phyloP scores from a whole-genome alignment of 2,888 invertebrate genomes.

The Melanchra persicariae region DNA sequence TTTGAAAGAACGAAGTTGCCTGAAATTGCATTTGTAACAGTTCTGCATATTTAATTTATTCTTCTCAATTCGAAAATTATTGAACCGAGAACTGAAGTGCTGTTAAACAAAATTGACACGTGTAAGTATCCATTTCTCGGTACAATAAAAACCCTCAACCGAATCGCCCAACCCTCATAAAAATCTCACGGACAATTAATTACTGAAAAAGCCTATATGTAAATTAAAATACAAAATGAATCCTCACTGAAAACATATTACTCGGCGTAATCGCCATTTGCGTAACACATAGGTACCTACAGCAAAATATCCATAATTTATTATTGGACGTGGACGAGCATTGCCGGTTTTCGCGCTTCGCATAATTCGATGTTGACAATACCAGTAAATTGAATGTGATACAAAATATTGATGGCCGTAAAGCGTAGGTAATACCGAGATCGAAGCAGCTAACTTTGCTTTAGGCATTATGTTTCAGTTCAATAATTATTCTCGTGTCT shows the following conservation, averaged over 20 bases:
- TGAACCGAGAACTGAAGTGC: background rate
- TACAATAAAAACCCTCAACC: background rate
- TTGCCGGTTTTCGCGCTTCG: slow-evolving; percentile 46
- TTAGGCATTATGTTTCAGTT: too few species aligned
- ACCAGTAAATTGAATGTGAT: slow-evolving; percentile 47
- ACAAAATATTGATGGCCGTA: slow-evolving; percentile 28
- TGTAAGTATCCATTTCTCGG: background rate
- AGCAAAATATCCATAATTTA: slow-evolving; percentile 62
- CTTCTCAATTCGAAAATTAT: background rate
- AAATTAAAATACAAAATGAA: slow-evolving; percentile 52
- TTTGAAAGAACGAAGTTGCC: background rate
- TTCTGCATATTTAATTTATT: background rate
- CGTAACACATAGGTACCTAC: slow-evolving; percentile 27
- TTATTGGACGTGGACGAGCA: slow-evolving; percentile 45
- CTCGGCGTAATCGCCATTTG: slow-evolving; percentile 31
- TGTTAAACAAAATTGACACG: background rate
- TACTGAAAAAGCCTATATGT: slow-evolving; percentile 28
- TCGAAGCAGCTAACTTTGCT: too few species aligned
- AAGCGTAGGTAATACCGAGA: background rate
- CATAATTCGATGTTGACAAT: slow-evolving; percentile 40
- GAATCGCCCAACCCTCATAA: background rate
- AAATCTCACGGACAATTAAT: slow-evolving; percentile 10
- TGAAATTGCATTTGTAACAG: background rate
- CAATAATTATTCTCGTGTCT: too few species aligned
- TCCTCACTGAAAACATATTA: slow-evolving; percentile 47